These are phyloP conservation scores for Lutjanus argentimaculatus DNA, from an alignment of 2,797 vertebrate genomes.

Conservation along the genomic window DNA sequence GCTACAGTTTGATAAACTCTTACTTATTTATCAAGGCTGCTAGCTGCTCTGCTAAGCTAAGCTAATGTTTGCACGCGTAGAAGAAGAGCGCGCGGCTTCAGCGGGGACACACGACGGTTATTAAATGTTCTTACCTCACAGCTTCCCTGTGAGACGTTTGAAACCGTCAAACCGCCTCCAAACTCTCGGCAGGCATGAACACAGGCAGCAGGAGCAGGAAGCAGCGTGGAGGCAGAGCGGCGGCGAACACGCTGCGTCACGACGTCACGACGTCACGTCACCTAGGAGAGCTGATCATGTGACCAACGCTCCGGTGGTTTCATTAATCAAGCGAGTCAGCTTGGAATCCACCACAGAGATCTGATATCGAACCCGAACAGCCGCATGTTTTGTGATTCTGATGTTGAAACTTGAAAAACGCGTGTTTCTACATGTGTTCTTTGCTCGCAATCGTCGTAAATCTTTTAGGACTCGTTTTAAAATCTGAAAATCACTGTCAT, in stretches of 20 bases:
- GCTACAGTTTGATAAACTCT: too few species aligned
- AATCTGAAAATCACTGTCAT: too few species aligned
- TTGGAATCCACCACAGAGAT: too few species aligned
- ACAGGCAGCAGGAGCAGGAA: background rate
- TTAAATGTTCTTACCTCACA: constrained; percentile 18
- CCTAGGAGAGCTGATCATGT: background rate
- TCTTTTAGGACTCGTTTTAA: too few species aligned
- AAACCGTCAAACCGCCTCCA: background rate
- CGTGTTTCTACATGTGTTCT: too few species aligned
- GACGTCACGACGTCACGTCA: constrained; percentile 32
- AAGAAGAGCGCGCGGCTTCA: background rate
- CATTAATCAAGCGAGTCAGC: background rate
- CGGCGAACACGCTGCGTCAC: background rate
- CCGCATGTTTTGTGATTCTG: too few species aligned
- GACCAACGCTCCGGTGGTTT: background rate
- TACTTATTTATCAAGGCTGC: background rate
- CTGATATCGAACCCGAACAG: too few species aligned
- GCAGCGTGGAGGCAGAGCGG: background rate
- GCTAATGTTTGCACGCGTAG: background rate
- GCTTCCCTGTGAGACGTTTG: background rate
- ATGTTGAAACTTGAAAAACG: too few species aligned
- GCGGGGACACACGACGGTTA: background rate
- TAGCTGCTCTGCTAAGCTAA: constrained; percentile 21
- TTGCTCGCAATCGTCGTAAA: too few species aligned
- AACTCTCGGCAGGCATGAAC: background rate